Conservation (phyloP, 1,140 invertebrate genomes). For the Meloidogyne exigua region DNA sequence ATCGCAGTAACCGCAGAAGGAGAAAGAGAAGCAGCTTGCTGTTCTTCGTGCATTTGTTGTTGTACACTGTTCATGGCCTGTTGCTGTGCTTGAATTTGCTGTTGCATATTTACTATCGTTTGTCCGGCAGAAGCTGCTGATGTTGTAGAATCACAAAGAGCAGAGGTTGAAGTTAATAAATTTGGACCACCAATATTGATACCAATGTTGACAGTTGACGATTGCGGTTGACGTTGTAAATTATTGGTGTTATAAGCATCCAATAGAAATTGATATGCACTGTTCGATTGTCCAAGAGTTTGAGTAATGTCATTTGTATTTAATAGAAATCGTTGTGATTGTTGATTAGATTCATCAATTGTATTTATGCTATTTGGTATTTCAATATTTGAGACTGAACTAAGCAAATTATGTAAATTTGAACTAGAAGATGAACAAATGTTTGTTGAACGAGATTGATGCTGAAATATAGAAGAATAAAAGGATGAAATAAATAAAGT, state of each 20-base stretch:
- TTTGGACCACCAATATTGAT: not conserved
- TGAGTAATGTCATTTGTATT: not conserved
- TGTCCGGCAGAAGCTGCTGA: not conserved
- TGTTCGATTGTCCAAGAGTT: not conserved
- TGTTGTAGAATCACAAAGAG: constrained; percentile 4
- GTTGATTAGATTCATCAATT: not conserved
- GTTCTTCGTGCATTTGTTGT: constrained; percentile 14
- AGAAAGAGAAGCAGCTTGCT: constrained; percentile 18
- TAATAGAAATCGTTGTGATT: not conserved
- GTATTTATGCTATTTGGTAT: not conserved
- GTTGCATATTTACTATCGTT: not conserved
- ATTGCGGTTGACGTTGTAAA: not conserved
- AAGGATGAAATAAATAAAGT: no score
- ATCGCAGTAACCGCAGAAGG: constrained; percentile 22
- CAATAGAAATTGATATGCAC: not conserved
- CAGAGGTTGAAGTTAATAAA: not conserved
- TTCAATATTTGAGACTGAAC: not conserved
- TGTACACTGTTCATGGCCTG: not conserved
- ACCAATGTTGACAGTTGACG: not conserved
- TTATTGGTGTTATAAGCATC: not conserved
- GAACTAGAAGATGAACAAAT: not conserved
- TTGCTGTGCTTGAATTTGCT: not conserved
- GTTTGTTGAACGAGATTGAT: not conserved
- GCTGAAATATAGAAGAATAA: not conserved
- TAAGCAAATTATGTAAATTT: not conserved